Base-by-base conservation (phyloP, 1,140 invertebrate genomes). In the Contarinia nasturtii region DNA sequence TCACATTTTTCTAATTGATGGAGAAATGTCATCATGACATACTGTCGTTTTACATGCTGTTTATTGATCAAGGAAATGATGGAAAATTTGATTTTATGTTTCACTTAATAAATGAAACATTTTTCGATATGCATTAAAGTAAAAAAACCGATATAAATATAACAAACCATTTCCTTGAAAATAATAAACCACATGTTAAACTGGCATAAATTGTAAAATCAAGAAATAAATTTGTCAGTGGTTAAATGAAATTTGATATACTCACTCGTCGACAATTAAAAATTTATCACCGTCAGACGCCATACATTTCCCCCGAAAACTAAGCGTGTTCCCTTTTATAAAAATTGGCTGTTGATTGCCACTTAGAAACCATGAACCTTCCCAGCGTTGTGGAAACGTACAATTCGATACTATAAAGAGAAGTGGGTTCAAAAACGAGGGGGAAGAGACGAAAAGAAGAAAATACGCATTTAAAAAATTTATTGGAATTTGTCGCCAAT, bases 361-460 rank as follows among this genome's bases (percentile, higher is more conserved):
- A 49, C 80, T 84, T 61, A 86, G 82, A 65, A 87, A 87, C 82
- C 83, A 87, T 48, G 75, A 77, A 48, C 83, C 84, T 55, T 82
- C 75, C 83, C 84, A 87, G 48, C 72, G 71, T 44, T 71, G 66
- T 49, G 82, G 82, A 67, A 86, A 84, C 51, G 73, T 72, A 65
- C 83, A 87, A 61, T 79, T 79, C 76, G 72, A 52, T 48, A 18
- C 41, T 43, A 18, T 7, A 40, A 7, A 40, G 14, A 12, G 37
- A 40, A 40, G 37, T 5, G 14, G 14, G 27, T 5, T 10, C 27
- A 10, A 3, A 27, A 27, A 27, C 27, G 27, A 27, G 27, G 27
- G 27, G 27, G n/a, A n/a, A 27, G 27, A 27, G 27, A 27, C 3
- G 10, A 27, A 27, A 27, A 27, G 27, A 3, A 27, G 10, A 27